Evolutionary conservation across 37 sponge, comb jelly and placozoan genomes (phyloP).

Genomic region (Spongia lamella): DNA sequence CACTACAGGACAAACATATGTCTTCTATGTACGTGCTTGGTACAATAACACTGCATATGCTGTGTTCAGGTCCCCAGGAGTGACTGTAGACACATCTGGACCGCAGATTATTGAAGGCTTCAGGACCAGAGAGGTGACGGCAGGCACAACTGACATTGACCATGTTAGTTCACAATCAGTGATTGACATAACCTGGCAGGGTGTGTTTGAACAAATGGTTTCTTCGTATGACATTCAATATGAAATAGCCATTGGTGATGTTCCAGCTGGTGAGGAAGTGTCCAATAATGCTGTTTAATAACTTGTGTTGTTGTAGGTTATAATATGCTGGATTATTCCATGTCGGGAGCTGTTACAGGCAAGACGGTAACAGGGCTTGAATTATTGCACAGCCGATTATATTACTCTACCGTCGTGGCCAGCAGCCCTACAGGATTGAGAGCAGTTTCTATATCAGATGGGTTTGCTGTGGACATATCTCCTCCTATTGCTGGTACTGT

Average conservation of each 20-base stretch:
- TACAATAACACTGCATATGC: conserved; percentile 39
- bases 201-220: conserved; percentile 44
- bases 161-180: conserved; percentile 1
- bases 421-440: conserved; percentile 19
- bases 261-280: conserved; percentile 23
- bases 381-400: conserved; percentile 16
- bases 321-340: conserved; percentile 20
- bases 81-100: conserved; percentile 52
- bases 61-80: conserved; percentile 51
- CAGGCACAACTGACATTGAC: conserved; percentile 36
- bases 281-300: background rate
- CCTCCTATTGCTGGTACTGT: conserved; percentile 53
- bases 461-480: conserved; percentile 56
- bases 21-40: conserved; percentile 72
- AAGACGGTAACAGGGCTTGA: background rate
- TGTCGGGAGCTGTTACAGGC: background rate
- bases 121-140: conserved; percentile 33
- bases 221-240: conserved; percentile 11
- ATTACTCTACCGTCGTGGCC: conserved; percentile 45
- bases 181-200: conserved; percentile 45
- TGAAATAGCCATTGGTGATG: conserved; percentile 54
- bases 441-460: conserved; percentile 52
- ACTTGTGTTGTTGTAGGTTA: background rate
- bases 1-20: conserved; percentile 52
- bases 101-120: conserved; percentile 19